A percentile compares a stretch with the other conserved stretches of the same genome.
Evolutionary conservation across 2,797 vertebrate species (phyloP).

Genomic region (Thamnophis elegans): DNA sequence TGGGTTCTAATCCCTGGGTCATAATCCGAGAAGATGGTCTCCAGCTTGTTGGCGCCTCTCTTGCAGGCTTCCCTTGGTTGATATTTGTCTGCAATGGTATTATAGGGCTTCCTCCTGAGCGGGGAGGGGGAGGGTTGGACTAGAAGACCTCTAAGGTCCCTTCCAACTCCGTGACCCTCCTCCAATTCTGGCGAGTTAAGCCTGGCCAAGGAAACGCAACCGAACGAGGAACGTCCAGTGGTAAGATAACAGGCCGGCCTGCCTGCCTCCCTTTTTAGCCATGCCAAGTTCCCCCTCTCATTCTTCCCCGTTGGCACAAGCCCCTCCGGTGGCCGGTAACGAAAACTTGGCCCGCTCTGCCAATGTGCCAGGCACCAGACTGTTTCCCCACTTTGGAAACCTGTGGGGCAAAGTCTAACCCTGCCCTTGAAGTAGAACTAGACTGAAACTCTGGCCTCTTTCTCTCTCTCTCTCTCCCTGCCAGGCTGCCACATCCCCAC

Average conservation of each 20-base stretch:
- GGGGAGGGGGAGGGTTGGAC: no score
- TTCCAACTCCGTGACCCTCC: background rate
- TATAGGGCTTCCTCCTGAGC: background rate
- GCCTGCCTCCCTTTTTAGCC: background rate
- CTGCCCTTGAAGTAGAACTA: no score
- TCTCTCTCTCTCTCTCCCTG: background rate
- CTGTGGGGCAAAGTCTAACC: constrained; percentile 10
- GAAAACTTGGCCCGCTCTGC: background rate
- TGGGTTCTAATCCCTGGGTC: background rate
- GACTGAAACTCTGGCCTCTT: background rate
- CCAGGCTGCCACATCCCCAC: background rate
- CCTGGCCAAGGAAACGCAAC: background rate
- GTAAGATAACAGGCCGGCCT: background rate
- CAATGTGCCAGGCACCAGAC: background rate
- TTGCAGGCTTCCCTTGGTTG: background rate
- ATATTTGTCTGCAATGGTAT: background rate
- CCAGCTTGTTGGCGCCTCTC: background rate
- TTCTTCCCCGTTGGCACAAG: background rate
- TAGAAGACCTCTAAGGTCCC: background rate
- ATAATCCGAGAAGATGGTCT: background rate
- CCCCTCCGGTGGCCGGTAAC: no score
- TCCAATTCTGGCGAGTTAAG: background rate
- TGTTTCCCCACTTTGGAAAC: background rate
- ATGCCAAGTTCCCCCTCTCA: background rate
- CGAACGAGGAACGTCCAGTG: background rate